Conservation (phyloP, 2,113 vertebrate species). For the Lamprologus lemairii region DNA sequence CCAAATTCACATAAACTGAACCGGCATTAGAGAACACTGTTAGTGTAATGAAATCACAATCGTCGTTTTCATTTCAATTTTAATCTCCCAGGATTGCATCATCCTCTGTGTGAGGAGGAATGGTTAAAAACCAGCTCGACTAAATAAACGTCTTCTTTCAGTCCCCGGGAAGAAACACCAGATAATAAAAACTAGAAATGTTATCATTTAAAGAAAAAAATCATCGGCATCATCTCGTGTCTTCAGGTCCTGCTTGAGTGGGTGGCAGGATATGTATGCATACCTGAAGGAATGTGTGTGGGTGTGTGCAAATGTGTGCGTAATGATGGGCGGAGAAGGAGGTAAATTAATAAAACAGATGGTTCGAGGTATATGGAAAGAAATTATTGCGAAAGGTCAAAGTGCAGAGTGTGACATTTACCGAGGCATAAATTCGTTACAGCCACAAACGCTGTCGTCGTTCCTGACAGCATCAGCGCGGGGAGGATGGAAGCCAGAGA, state of each 20-base stretch:
- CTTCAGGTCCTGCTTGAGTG: background rate
- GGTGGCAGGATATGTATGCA: background rate
- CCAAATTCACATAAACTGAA: background rate
- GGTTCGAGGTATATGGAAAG: constrained; percentile 16
- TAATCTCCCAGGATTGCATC: background rate
- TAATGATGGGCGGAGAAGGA: background rate
- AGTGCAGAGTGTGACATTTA: constrained; percentile 48
- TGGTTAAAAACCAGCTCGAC: background rate
- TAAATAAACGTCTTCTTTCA: background rate
- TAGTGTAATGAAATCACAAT: background rate
- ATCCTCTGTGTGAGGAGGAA: background rate
- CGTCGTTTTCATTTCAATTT: background rate
- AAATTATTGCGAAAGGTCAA: constrained; percentile 51
- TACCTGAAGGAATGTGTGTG: background rate
- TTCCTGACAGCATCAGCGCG: background rate
- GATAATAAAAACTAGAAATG: background rate
- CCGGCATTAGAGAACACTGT: background rate
- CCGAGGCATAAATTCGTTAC: constrained; percentile 1
- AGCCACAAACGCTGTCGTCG: background rate
- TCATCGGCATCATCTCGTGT: background rate
- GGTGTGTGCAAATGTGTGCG: background rate
- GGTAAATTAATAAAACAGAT: constrained; percentile 43
- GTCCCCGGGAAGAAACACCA: background rate
- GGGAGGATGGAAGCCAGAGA: background rate
- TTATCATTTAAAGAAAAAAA: background rate